Evolutionary conservation across 2,113 vertebrate genomes (phyloP), one percentile per base, ranked within the genome.

Genomic region (Ptilonorhynchus violaceus): DNA sequence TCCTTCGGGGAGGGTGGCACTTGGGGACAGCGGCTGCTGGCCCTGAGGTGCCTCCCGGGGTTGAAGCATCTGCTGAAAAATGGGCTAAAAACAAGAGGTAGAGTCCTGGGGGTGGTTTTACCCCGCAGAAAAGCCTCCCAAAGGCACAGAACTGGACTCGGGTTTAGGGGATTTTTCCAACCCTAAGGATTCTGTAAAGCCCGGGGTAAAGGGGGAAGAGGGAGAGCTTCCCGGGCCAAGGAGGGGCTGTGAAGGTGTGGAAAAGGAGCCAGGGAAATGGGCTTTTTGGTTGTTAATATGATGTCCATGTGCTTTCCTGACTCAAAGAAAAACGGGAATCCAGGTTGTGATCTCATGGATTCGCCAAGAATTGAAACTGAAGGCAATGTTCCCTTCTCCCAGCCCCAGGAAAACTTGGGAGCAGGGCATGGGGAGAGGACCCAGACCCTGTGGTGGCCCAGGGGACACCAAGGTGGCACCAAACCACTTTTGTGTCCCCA

Each of bases 231-330:
- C 3, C 19, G 44, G 59, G 55, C 13, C 35, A 6, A 63, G 56
- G 69, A 47, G 56, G 5, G 27, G 33, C 18, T 74, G 59, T 2
- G 16, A 64, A 70, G 39, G 63, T 47, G 17, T 30, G 28, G 75
- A 27, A 78, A 35, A 42, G 1, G 35, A 76, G 20, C 31, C 62
- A 42, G 35, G 58, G 58, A 33, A 31, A 7, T 3, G 20, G 15
- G 4, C 6, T 11, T 28, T 9, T 6, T 2, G 22, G 53, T 39
- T 68, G 4, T 35, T 23, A 39, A 39, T 39, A 35, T 2, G 7
- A 23, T 15, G 8, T 30, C 42, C 0, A 0, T 33, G 49, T 35
- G 59, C 44, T 80, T 66, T 77, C 64, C 83, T 2, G 0, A 3
- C 10, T 60, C 30, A 7, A 21, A 56, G 28, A 0, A 55, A 41